Conservation (phyloP, 2,888 invertebrate genomes). For the Cynaeus angustus region DNA sequence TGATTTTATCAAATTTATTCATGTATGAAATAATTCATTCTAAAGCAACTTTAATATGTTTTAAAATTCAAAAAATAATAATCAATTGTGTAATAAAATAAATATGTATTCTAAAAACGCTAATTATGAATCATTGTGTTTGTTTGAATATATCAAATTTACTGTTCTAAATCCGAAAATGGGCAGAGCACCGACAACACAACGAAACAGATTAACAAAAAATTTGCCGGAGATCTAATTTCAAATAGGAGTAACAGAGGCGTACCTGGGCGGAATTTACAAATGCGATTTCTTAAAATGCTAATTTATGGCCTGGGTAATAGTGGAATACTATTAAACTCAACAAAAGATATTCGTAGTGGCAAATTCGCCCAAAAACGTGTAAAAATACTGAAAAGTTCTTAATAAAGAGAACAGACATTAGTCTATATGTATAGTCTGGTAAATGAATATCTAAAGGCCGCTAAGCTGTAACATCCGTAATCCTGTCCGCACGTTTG, state of each 20-base stretch:
- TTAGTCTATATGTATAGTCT: too few species aligned
- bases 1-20: slow-evolving; percentile 28
- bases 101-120: neutral
- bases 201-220: slow-evolving; percentile 3
- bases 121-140: slow-evolving; percentile 18
- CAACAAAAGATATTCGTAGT: too few species aligned
- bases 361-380: too few species aligned
- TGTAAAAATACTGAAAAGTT: too few species aligned
- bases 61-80: slow-evolving; percentile 5
- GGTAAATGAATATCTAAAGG: too few species aligned
- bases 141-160: slow-evolving; percentile 7
- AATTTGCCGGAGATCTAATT: neutral
- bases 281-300: slow-evolving; percentile 3
- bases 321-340: too few species aligned
- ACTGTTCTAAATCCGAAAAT: neutral
- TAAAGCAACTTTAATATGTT: slow-evolving; percentile 15
- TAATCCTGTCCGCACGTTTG: neutral
- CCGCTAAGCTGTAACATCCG: too few species aligned
- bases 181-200: neutral
- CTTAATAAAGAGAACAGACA: too few species aligned
- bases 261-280: slow-evolving; percentile 2
- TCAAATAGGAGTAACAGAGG: slow-evolving; percentile 10
- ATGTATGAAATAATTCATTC: slow-evolving; percentile 21
- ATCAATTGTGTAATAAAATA: neutral
- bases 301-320: neutral